Evolutionary conservation across 2,113 vertebrate genomes (phyloP).

Genomic region (Antechinus flavipes): DNA sequence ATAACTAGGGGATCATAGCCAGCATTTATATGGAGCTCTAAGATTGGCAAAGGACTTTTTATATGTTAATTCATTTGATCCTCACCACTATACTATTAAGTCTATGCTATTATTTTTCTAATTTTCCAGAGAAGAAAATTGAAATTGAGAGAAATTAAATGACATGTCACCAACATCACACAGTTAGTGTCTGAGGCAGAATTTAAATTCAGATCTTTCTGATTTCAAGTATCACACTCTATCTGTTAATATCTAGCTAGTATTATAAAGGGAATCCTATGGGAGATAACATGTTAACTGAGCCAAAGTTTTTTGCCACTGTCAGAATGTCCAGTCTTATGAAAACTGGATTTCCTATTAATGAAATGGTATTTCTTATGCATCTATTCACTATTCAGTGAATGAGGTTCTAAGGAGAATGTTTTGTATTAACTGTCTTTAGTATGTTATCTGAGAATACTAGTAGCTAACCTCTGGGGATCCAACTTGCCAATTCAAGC

Average conservation of each 20-base stretch:
- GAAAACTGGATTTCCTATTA: not conserved
- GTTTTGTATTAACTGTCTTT: not conserved
- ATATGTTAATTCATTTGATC: not conserved
- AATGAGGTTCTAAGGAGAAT: not conserved
- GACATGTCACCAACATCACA: not conserved
- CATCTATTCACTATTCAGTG: not conserved
- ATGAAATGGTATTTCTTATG: not conserved
- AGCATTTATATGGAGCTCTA: not conserved
- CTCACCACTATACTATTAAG: not conserved
- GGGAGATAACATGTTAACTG: not conserved
- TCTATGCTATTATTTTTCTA: not conserved
- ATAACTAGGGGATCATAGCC: not conserved
- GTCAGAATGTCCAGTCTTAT: not conserved
- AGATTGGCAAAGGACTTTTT: not conserved
- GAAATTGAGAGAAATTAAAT: not conserved
- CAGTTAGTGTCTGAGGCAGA: not conserved
- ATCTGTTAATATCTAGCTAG: not conserved
- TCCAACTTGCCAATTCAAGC: not conserved
- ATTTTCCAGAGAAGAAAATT: not conserved
- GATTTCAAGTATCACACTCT: not conserved
- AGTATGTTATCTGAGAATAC: not conserved
- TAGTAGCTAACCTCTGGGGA: not conserved
- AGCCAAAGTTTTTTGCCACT: not conserved
- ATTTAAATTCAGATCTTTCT: not conserved
- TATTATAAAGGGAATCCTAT: not conserved